Evolutionary conservation across 2,888 invertebrate genomes (phyloP), one percentile per base, ranked within the genome.

Genomic region (Hypomecis atomaria): DNA sequence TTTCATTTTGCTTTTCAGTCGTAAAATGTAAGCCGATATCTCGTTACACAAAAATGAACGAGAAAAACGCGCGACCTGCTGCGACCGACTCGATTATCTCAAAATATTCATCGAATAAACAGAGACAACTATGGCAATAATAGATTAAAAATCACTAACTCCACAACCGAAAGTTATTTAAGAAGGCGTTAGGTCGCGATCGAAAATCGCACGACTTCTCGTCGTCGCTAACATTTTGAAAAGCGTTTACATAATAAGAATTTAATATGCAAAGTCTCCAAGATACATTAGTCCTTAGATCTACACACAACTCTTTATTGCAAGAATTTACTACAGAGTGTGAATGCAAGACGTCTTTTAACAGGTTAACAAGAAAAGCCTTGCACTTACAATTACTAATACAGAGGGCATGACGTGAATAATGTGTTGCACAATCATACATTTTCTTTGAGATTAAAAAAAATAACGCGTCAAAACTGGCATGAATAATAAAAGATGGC

Each of bases 251-350:
- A 59, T 44, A 55, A 34, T 59, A 10, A 57, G n/a, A 52, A 59
- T 56, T 55, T 45, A 38, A 53, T 42, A 59, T 44, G 54, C 37
- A 43, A 53, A 54, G 47, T 63, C 53, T 48, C 13, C 44, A 42
- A 44, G 38, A 61, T 57, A 60, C 59, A 64, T 60, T 60, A 65
- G 48, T 61, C n/a, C 60, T 60, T 65, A 65, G 43, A 57, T 56
- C 64, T 63, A 63, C 52, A 65, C 60, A 65, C 52, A 56, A 57
- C 37, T 57, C 43, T 55, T 44, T 43, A 38, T 50, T 45, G 37
- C 6, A 59, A 38, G 37, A 36, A 34, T 62, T n/a, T 23, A 57
- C 59, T 59, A 64, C 55, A 50, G 13, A 36, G 49, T 40, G 45
- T 57, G 42, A 50, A 56, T 59, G 42, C 64, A 59, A 52, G 50